These are phyloP conservation scores for Plagodis dolabraria DNA, from an alignment of 2,888 invertebrate species.

Conservation along the genomic window DNA sequence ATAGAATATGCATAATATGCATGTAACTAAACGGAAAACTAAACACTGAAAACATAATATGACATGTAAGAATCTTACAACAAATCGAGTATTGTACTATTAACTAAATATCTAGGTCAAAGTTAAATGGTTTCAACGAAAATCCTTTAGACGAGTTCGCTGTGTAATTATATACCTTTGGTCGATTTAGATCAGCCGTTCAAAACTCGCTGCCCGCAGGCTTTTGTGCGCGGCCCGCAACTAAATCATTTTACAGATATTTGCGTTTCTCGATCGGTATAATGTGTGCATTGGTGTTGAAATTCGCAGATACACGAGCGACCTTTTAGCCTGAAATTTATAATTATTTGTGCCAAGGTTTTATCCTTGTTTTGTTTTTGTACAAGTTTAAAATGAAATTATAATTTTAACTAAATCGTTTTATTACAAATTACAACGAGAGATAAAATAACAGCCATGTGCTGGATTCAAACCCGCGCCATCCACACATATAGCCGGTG, in stretches of 20 bases:
- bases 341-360: neutral
- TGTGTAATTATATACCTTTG: constrained; percentile 24
- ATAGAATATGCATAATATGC: no score
- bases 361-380: no score
- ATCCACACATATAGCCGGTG: no score
- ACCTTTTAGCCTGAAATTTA: neutral
- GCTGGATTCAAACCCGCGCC: no score
- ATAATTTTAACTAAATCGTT: no score
- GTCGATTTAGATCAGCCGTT: constrained; percentile 20
- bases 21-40: no score
- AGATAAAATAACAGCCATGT: no score
- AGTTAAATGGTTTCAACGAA: constrained; percentile 40
- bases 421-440: no score
- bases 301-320: neutral
- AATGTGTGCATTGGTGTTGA: neutral
- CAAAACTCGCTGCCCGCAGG: constrained; percentile 16
- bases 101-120: constrained; percentile 36
- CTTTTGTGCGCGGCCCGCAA: constrained; percentile 10
- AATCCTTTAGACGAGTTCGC: constrained; percentile 25
- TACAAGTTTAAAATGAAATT: no score
- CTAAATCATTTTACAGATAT: constrained; percentile 17
- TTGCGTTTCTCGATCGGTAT: constrained; percentile 12
- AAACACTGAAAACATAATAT: no score
- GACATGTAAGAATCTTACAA: neutral
- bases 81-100: constrained; percentile 14